Base-by-base conservation (phyloP, 2,888 invertebrate species). In the Yponomeuta plumbellus region DNA sequence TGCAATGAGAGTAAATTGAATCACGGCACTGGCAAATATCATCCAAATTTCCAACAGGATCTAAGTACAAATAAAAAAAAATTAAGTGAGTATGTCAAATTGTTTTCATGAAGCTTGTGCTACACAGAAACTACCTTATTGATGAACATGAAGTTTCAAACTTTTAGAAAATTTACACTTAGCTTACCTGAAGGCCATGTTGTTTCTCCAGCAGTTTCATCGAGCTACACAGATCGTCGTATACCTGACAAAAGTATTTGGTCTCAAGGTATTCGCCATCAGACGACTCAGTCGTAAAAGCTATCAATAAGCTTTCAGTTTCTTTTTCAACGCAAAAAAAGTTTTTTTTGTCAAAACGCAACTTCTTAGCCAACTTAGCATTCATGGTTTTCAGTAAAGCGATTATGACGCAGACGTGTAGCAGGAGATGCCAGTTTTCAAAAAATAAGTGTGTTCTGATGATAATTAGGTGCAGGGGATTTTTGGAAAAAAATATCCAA, bases 21-120 rank as follows among this genome's bases (percentile, higher is more conserved):
- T 71, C 0, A 85, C 80, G 57, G 80, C 80, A 70, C 77, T 80
- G 10, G 80, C 80, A 71, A 86, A 85, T 78, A 83, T 81, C 65
- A 79, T 69, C 86, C 85, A 86, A 61, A 81, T 78, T 11, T 73
- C 75, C 13, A 83, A 65, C 26, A 81, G 66, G 11, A 80, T 70
- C 82, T 82, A 70, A 57, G 79, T 77, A 63, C 10, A 17, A 23
- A 5, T 23, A 71, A n/a, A 62, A 67, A 17, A 17, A 52, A 52
- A 17, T 13, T 52, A 52, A 52, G 17, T 44, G n/a, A n/a, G n/a
- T 10, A 10, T 11, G 13, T 13, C 11, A 44, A 44, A 11, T 44
- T n/a, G n/a, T n/a, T 44, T 44, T 13, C 44, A 2, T 11, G 11
- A 13, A 11, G 44, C 13, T 13, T 3, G 13, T 5, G 1, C 26